Base-by-base conservation (phyloP, 1,140 invertebrate species). In the Chymomyza costata region DNA sequence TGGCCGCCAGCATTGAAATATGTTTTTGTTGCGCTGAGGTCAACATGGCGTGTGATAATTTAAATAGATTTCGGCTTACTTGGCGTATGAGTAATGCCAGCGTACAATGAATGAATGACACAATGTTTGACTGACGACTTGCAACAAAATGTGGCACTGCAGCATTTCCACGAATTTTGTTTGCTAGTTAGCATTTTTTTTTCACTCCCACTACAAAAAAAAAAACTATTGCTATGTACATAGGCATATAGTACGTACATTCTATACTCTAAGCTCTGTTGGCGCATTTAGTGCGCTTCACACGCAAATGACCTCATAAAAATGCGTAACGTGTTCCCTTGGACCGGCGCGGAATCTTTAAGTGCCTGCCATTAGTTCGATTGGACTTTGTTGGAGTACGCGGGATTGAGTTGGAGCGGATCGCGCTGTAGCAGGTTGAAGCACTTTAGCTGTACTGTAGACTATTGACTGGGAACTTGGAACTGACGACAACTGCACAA, bases 291-390 rank as follows among this genome's bases (percentile, higher is more conserved):
- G 71, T 78, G 71, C 58, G 71, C 71, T 80, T 76, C 39, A 76
- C 73, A 80, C 73, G 73, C 73, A 80, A 80, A 80, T 80, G 73
- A 80, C 73, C 73, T 80, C 73, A 80, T 80, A 71, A 80, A 70
- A 80, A 80, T 80, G 73, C 73, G 67, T 80, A 52, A 59, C 65
- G 43, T 52, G 64, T 80, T 52, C 67, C 54, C 44, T 32, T 35
- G 58, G 47, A 67, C 58, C 65, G 62, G 62, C 18, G 62, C 66
- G 51, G 71, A 78, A 78, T 78, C 71, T 78, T 78, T 71, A 78
- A 78, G 73, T 78, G 73, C 43, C 32, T 8, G 40, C 44, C 58
- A 59, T 47, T 59, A 46, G 55, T 46, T 19, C 30, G 21, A 37
- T 32, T 30, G 18, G n/a, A 53, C 19, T 48, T 41, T 48, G 41